These are phyloP conservation scores for Troglohyphantes excavatus DNA, from an alignment of 2,888 invertebrate genomes.

Conservation along the genomic window DNA sequence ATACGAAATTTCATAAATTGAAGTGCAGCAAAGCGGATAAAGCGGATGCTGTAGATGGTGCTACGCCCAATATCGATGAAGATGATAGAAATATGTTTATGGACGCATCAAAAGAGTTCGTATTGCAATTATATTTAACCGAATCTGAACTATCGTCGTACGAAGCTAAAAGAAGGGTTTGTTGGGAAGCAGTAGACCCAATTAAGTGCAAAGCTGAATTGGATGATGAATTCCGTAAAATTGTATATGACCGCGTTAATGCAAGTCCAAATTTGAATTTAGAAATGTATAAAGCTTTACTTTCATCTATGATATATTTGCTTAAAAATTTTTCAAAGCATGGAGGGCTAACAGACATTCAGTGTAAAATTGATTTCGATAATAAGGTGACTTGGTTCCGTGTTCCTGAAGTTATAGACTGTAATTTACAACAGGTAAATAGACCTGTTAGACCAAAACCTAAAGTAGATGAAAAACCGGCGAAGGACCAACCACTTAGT, in stretches of 20 bases:
- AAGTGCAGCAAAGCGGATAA: too few species aligned
- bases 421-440: background rate
- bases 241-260: background rate
- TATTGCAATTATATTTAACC: background rate
- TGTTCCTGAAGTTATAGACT: background rate
- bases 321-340: background rate
- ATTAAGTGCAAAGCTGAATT: background rate
- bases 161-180: background rate
- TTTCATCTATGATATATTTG: background rate
- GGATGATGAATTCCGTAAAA: background rate
- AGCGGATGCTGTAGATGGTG: background rate
- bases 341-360: background rate
- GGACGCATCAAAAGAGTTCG: constrained; percentile 4
- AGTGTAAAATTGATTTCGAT: background rate
- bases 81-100: background rate
- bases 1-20: too few species aligned
- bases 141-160: background rate
- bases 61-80: background rate
- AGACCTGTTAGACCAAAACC: too few species aligned
- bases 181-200: constrained; percentile 6
- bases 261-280: background rate
- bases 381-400: background rate
- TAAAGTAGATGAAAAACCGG: too few species aligned
- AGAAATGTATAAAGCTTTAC: background rate
- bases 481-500: too few species aligned